phyloP scores from a whole-genome alignment of 2,888 invertebrate genomes.

The Stictocephala bisonia region DNA sequence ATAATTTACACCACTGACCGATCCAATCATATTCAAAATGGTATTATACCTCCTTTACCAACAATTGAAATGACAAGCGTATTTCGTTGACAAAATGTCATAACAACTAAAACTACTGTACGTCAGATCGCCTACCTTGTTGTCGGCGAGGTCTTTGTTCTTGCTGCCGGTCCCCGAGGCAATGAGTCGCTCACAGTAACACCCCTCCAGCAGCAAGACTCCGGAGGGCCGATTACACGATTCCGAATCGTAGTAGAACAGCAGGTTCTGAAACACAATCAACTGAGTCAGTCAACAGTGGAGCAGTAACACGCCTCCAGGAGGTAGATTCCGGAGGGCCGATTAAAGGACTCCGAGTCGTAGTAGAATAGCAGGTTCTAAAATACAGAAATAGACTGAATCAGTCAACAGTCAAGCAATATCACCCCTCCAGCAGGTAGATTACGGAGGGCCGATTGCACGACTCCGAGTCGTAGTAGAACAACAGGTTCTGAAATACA shows the following conservation, averaged over 20 bases:
- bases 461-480: constrained; percentile 90
- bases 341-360: constrained; percentile 81
- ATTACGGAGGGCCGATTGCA: constrained; percentile 84
- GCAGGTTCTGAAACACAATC: constrained; percentile 74
- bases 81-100: too few species aligned
- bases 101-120: too few species aligned
- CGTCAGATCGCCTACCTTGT: too few species aligned
- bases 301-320: constrained; percentile 71
- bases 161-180: constrained; percentile 65
- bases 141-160: constrained; percentile 65
- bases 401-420: constrained; percentile 67
- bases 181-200: constrained; percentile 85
- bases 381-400: not conserved
- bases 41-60: too few species aligned
- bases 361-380: constrained; percentile 93
- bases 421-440: constrained; percentile 87
- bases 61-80: too few species aligned
- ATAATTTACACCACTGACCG: too few species aligned
- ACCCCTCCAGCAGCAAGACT: constrained; percentile 87
- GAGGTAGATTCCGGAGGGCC: constrained; percentile 86
- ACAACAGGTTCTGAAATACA: constrained; percentile 80
- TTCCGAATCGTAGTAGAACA: constrained; percentile 93
- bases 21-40: too few species aligned
- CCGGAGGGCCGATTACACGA: constrained; percentile 83
- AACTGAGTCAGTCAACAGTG: not conserved